Evolutionary conservation across 2,888 invertebrate species (phyloP), one percentile per base, ranked within the genome.

Genomic region (Ectemnius cavifrons): DNA sequence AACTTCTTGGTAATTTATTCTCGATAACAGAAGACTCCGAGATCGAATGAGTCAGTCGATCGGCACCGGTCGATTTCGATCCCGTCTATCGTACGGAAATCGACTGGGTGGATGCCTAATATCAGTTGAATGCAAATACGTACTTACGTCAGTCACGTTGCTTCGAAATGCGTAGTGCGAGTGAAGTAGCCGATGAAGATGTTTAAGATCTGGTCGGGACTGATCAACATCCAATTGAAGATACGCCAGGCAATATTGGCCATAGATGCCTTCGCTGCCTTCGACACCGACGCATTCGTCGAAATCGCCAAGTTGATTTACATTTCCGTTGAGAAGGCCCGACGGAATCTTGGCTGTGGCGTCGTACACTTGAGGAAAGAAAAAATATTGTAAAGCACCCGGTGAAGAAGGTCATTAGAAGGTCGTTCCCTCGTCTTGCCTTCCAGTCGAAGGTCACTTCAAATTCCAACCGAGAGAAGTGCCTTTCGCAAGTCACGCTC

Each of bases 331-430:
- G 20, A 95, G 89, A 58, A 95, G 92, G 46, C 95, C 95, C 0
- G 95, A 93, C 0, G 95, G 94, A 5, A 94, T 92, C 89, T 95
- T 95, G 2, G 94, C 95, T 2, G 94, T 93, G n/a, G 95, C 93
- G 88, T 95, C 95, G 86, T 94, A 93, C 94, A 95, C 95, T 95
- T 52, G 4, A 8, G 76, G 65, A 68, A 67, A 77, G 72, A 75
- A 18, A 5, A 56, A 27, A 49, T 58, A 14, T 23, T 13, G 27
- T 58, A 52, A 52, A 52, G 52, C 16, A 52, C 52, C 13, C n/a
- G 52, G 6, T 8, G 37, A 8, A 2, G n/a, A 52, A 52, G 52
- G 52, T 52, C 52, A 52, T 13, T 52, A 52, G 16, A 16, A 52
- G 52, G 52, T 11, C 6, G 37, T 13, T 52, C 8, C 52, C 2